Conservation (phyloP, 37 sponge, comb jelly and placozoan genomes). For the Spongilla lacustris region DNA sequence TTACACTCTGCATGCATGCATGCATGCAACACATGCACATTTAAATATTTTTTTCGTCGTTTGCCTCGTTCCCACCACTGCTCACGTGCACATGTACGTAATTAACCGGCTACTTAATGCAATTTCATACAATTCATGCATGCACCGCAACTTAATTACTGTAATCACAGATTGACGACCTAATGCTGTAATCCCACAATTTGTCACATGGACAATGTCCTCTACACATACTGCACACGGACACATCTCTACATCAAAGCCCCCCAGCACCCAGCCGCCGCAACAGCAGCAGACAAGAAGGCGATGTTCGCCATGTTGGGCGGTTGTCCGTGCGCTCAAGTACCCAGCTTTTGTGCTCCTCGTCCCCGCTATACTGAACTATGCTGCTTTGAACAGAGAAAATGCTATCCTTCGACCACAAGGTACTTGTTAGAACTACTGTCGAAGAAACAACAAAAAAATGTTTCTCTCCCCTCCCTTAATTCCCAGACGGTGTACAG, state of each 20-base stretch:
- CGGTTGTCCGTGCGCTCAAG: conserved; percentile 28
- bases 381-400: conserved; percentile 63
- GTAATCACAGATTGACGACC: too few species aligned
- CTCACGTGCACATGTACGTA: too few species aligned
- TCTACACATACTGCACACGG: neutral
- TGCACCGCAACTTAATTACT: too few species aligned
- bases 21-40: neutral
- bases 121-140: too few species aligned
- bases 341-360: conserved; percentile 30
- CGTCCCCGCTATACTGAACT: conserved; percentile 54
- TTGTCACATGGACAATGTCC: too few species aligned
- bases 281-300: neutral
- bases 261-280: neutral
- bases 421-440: conserved; percentile 31
- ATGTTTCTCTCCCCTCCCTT: neutral
- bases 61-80: too few species aligned
- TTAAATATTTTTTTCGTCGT: too few species aligned
- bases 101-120: too few species aligned
- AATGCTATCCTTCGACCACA: conserved; percentile 22
- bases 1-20: neutral
- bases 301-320: conserved; percentile 6
- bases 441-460: neutral
- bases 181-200: too few species aligned
- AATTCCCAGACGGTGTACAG: conserved; percentile 20
- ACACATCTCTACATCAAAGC: neutral